Base-by-base conservation (phyloP, 1,140 invertebrate genomes). In the Goniozus legneri region DNA sequence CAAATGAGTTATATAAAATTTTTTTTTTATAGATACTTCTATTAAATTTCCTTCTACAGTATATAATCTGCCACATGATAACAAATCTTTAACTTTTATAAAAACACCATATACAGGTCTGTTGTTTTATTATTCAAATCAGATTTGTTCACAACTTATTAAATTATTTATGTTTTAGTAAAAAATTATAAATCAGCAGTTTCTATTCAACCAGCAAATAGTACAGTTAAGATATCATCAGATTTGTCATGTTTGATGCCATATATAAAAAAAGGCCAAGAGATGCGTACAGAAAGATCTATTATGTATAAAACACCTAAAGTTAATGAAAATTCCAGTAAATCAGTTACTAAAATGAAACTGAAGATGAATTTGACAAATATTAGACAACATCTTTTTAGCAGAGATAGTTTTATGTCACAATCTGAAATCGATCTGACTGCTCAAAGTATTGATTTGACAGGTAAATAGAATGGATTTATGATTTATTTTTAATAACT, bases 341-440 rank as follows among this genome's bases (percentile, higher is more conserved):
- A 31, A n/a, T n/a, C 14, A 2, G 14, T 8, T 8, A 50, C 22
- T 7, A 52, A 56, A 30, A 18, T 10, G 16, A 44, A 40, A 44
- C 47, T 52, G 12, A 65, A 60, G 52, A 46, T 37, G 32, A 62
- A 69, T 51, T 47, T 72, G 0, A 64, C 62, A 12, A 70, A 30
- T 18, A 47, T 76, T 10, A 67, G 74, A 35, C 73, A 75, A 44
- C 74, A 76, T 57, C 63, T 76, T 24, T 76, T 76, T 39, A 73
- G 67, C 16, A 66, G 72, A 40, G 69, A 74, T 14, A 73, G 60
- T 58, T 67, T 75, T 36, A 19, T 50, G 13, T 46, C 53, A 20
- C 49, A 66, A 0, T 48, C 36, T 6, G 61, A 67, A 19, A 56
- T 62, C 8, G 64, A 64, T 50, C 46, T 71, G 3, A 47, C 58